phyloP scores from a whole-genome alignment of 2,888 invertebrate genomes.

The Drosophila tanythrix region DNA sequence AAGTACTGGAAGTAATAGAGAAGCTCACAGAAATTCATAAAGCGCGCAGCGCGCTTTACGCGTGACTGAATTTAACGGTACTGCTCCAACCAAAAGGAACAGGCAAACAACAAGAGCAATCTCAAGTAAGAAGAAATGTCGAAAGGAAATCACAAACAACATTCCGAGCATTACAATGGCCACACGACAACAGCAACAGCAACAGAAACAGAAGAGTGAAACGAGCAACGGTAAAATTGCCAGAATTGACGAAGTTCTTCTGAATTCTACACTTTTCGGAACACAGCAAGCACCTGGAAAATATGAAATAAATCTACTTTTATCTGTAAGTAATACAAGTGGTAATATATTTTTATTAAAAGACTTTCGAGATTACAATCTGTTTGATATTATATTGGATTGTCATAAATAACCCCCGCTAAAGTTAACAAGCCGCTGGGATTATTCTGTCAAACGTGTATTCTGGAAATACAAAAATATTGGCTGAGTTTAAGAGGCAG shows the following conservation, averaged over 20 bases:
- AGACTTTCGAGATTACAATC: neutral
- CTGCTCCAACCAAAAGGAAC: conserved; percentile 20
- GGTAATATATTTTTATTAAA: neutral
- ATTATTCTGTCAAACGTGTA: neutral
- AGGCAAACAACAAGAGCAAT: conserved; percentile 33
- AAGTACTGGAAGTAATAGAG: conserved; percentile 62
- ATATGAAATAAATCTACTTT: neutral
- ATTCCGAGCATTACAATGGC: conserved; percentile 63
- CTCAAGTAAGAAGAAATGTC: conserved; percentile 27
- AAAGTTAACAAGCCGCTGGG: neutral
- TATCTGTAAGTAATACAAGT: neutral
- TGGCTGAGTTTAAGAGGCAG: neutral
- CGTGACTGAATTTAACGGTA: conserved; percentile 67
- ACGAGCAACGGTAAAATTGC: conserved; percentile 18
- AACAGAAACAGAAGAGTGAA: conserved; percentile 7
- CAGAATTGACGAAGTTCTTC: conserved; percentile 30
- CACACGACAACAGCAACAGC: conserved; percentile 27
- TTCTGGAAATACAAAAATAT: neutral
- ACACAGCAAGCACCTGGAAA: conserved; percentile 13
- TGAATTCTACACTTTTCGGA: conserved; percentile 27
- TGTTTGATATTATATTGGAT: conserved; percentile 4
- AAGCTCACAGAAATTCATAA: conserved; percentile 67
- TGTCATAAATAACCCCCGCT: neutral
- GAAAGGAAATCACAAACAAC: conserved; percentile 69
- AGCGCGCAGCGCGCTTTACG: conserved; percentile 64